Conservation (phyloP, 2,113 vertebrate species). For the Aegotheles bennettii region DNA sequence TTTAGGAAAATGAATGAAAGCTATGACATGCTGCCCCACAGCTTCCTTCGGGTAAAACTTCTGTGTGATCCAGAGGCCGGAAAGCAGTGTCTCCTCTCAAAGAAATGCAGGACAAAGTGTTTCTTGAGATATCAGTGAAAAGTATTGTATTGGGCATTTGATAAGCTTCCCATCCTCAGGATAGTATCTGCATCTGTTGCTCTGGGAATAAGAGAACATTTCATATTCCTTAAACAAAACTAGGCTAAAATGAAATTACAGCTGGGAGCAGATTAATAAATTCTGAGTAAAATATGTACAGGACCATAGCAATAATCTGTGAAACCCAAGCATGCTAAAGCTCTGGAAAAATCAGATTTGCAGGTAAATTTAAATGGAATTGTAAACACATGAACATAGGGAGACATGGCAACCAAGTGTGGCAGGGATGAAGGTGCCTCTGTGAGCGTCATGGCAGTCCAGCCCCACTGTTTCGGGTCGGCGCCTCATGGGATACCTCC, state of each 20-base stretch:
- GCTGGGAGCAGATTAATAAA: not conserved
- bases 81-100: not conserved
- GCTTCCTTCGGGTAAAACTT: not conserved
- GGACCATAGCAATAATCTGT: not conserved
- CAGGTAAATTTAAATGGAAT: not conserved
- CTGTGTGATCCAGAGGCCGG: not conserved
- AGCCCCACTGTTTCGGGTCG: not conserved
- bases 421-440: not conserved
- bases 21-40: not conserved
- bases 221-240: constrained; percentile 7
- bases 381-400: not conserved
- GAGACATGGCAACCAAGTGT: not conserved
- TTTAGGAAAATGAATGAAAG: not conserved
- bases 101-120: not conserved
- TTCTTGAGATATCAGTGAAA: not conserved
- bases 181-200: not conserved
- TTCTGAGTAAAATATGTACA: not conserved
- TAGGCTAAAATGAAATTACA: constrained; percentile 34
- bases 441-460: not conserved
- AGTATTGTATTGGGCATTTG: not conserved
- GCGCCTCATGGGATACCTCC: not conserved
- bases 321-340: not conserved
- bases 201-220: not conserved
- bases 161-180: not conserved
- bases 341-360: not conserved